These are phyloP conservation scores for Dunckerocampus dactyliophorus DNA, from an alignment of 2,113 vertebrate species.

Conservation along the genomic window DNA sequence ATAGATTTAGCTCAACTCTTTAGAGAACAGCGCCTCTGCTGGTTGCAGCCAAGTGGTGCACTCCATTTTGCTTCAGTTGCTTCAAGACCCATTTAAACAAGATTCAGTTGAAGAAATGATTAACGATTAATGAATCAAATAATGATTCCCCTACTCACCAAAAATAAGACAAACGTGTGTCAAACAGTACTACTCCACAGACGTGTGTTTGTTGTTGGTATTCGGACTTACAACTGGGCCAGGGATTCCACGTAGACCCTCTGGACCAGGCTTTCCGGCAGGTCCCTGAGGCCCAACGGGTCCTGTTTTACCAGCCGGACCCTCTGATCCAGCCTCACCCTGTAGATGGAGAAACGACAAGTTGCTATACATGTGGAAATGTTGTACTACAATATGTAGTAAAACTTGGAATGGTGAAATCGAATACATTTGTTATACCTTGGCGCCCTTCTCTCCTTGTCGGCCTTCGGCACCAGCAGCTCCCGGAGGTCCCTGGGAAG, in stretches of 20 bases:
- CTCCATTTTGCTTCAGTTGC: too few species aligned
- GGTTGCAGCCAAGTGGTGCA: too few species aligned
- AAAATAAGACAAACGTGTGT: too few species aligned
- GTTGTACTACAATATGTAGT: not conserved
- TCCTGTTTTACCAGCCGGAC: conserved; percentile 92
- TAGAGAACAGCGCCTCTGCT: too few species aligned
- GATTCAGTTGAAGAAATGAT: too few species aligned
- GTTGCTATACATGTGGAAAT: not conserved
- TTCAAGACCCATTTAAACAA: too few species aligned
- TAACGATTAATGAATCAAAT: too few species aligned
- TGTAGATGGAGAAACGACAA: conserved; percentile 44
- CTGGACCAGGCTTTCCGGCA: conserved; percentile 89
- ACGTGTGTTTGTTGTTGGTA: too few species aligned
- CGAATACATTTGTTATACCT: conserved; percentile 75
- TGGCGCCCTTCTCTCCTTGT: conserved; percentile 96
- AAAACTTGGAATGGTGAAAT: not conserved
- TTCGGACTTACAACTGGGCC: conserved; percentile 85
- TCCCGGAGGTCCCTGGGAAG: conserved; percentile 87
- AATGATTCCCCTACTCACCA: too few species aligned
- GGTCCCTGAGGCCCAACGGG: conserved; percentile 94
- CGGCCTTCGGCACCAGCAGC: conserved; percentile 87
- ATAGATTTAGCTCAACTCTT: too few species aligned
- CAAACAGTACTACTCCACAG: too few species aligned
- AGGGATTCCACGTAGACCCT: conserved; percentile 93
- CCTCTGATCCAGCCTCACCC: conserved; percentile 92